These are phyloP conservation scores for Guaruba guarouba DNA, from an alignment of 2,113 vertebrate species.

Conservation along the genomic window DNA sequence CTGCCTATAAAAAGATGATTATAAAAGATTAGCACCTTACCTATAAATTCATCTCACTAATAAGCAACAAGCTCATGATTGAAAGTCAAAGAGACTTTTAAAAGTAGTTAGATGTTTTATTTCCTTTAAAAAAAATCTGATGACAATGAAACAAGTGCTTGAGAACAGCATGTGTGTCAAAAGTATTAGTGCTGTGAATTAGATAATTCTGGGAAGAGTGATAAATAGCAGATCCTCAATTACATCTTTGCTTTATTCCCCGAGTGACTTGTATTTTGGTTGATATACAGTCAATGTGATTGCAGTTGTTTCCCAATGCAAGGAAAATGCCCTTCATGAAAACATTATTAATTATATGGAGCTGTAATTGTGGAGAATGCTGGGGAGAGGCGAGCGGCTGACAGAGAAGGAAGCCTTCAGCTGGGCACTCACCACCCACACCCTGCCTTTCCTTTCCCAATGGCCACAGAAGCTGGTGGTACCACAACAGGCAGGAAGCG, in stretches of 20 bases:
- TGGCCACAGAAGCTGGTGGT: background rate
- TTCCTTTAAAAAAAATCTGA: background rate
- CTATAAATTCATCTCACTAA: constrained; percentile 55
- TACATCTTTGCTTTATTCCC: background rate
- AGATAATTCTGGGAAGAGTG: background rate
- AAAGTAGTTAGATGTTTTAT: constrained; percentile 50
- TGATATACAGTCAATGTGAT: background rate
- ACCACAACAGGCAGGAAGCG: fast-evolving
- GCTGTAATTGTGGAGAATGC: background rate
- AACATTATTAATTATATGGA: constrained; percentile 2
- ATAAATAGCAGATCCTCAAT: constrained; percentile 21
- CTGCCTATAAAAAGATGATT: constrained; percentile 44
- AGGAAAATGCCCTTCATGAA: constrained; percentile 38
- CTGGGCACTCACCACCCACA: background rate
- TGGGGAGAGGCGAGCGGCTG: background rate
- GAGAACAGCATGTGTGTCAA: background rate
- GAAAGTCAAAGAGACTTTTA: constrained; percentile 60
- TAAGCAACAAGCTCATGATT: background rate
- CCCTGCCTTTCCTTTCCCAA: fast-evolving
- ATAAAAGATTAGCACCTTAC: constrained; percentile 52
- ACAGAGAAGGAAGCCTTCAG: background rate
- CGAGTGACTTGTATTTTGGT: constrained; percentile 2
- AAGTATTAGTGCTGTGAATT: background rate
- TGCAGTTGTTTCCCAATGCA: constrained; percentile 22
- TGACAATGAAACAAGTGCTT: background rate